Evolutionary conservation across 2,797 vertebrate genomes (phyloP).

Genomic region (Chaetophractus vellerosus): DNA sequence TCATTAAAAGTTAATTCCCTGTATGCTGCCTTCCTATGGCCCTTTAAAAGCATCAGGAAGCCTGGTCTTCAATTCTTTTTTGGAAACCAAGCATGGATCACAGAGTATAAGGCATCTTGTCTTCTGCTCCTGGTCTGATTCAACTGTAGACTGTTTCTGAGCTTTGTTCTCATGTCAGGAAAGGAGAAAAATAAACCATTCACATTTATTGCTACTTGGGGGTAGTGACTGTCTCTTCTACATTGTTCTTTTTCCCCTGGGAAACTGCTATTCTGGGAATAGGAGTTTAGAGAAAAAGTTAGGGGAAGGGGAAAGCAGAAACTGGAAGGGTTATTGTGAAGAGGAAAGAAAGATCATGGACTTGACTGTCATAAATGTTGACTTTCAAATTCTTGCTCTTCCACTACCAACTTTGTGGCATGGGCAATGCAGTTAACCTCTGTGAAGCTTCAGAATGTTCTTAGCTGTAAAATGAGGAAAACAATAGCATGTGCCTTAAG

Average conservation of each 20-base stretch:
- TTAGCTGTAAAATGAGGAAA: background rate
- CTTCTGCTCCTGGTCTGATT: background rate
- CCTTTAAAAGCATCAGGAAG: constrained; percentile 31
- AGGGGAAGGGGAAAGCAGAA: background rate
- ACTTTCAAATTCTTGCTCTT: background rate
- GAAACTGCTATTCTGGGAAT: background rate
- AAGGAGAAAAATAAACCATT: background rate
- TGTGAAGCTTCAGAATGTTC: background rate
- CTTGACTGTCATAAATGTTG: background rate
- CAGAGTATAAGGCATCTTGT: background rate
- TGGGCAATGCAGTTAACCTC: background rate
- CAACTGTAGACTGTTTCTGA: background rate
- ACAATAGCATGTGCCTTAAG: background rate
- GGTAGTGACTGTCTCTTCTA: background rate
- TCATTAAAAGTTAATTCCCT: constrained; percentile 54
- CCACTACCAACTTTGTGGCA: background rate
- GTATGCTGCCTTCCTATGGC: background rate
- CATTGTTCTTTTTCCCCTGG: background rate
- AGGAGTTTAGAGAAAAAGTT: background rate
- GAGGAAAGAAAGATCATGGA: background rate
- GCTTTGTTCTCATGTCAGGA: constrained; percentile 21
- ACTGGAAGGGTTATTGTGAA: background rate
- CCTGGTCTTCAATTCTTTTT: background rate
- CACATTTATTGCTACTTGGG: background rate
- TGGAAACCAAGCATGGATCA: background rate